Base-by-base conservation (phyloP, 2,888 invertebrate genomes). In the Plagodis pulveraria region DNA sequence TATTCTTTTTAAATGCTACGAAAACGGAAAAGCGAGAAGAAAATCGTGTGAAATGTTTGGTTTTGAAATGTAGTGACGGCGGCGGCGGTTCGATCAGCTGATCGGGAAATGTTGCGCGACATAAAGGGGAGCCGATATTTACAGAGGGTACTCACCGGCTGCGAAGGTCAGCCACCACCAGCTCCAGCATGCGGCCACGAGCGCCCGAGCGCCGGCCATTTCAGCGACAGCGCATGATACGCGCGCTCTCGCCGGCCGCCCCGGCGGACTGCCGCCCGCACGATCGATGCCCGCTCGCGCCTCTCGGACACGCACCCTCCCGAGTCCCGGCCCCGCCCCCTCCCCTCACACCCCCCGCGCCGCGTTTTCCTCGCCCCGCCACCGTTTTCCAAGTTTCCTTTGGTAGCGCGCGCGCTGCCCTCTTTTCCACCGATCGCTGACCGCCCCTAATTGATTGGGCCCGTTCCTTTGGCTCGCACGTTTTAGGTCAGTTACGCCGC, bases 331-430 rank as follows among this genome's bases (percentile, higher is more conserved):
- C 81, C 82, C 84, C 84, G 78, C 83, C 79, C 71, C 81, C 62
- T 69, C 67, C 67, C 62, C 66, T 65, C 75, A 78, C 78, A 77
- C 70, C 76, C 78, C 70, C 75, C 78, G 53, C 67, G 63, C 65
- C 52, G 65, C 67, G 52, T 66, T 59, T 80, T 63, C 62, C 80
- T 66, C 42, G 42, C 77, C 70, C 80, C 83, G 76, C 80, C 76
- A 80, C 83, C 80, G 81, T 91, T 91, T 87, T 89, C 93, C 93
- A 89, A 87, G 79, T 88, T 89, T 91, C 86, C 87, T 81, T 78
- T 84, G 91, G 89, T 92, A 93, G 93, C 93, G 93, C 92, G 90
- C 91, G 91, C 92, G 93, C 93, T 93, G 93, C 89, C 92, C 88
- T 86, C 86, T 87, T 91, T 91, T 88, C 89, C 79, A 80, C 82